Base-by-base conservation (phyloP, 2,113 vertebrate genomes). In the Hippocampus mohnikei region DNA sequence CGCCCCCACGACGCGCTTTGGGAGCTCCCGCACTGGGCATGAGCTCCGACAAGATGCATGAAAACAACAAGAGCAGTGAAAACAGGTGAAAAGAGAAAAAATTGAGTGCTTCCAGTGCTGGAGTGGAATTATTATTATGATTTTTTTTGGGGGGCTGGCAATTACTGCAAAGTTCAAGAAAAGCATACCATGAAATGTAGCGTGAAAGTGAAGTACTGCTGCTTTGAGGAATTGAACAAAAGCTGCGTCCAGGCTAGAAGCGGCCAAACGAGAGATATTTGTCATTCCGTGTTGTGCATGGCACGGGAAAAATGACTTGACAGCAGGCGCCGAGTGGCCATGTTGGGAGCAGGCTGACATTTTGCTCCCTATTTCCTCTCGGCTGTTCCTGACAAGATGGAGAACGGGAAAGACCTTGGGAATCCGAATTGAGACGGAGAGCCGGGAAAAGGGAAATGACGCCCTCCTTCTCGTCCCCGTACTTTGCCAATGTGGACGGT, bases 341-440 rank as follows among this genome's bases (percentile, higher is more conserved):
- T 71, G 71, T 52, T 27, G 61, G 72, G 67, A 73, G 20, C 20
- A 1, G 50, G 66, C 73, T 62, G 76, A 81, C 79, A 72, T 72
- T 85, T 77, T 77, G 73, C 66, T 63, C 78, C 76, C 58, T 66
- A 66, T 82, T 81, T 78, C 61, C 71, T 73, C 40, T 69, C 60
- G 77, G 84, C 78, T 76, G 77, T 75, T 81, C 56, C 67, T 55
- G 69, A 29, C 77, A 76, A 71, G 53, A 72, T 37, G 41, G 42
- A 71, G 10, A 10, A 37, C 64, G 33, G 44, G 29, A 71, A 53
- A 66, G 70, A 71, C 42, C 18, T 40, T 69, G 69, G 1, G 2
- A 23, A 69, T 44, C 55, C 20, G 11, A 53, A 33, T 11, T 44
- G 73, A 69, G 64, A 61, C 44, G 69, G 78, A 60, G 58, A 72